Conservation (phyloP, 2,888 invertebrate genomes). For the Rhagonycha fulva region DNA sequence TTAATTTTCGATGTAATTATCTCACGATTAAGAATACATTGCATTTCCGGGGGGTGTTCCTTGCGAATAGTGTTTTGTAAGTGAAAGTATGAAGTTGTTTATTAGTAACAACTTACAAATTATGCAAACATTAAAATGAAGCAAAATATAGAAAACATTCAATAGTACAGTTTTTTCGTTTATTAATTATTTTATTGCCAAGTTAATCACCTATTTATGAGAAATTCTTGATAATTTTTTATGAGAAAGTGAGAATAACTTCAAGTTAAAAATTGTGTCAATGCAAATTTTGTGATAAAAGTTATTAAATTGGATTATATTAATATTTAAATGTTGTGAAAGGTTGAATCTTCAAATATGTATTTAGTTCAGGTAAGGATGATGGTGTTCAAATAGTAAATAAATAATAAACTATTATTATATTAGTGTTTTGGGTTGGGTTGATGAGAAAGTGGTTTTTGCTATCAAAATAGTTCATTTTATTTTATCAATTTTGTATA, state of each 20-base stretch:
- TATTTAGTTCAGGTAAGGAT: conserved; percentile 21
- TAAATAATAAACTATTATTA: background rate
- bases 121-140: background rate
- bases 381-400: background rate
- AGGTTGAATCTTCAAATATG: conserved; percentile 6
- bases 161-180: background rate
- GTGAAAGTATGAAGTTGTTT: conserved; percentile 10
- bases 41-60: conserved; percentile 1
- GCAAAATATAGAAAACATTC: background rate
- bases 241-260: background rate
- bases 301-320: background rate
- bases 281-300: background rate
- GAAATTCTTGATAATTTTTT: background rate
- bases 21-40: background rate
- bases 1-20: conserved; percentile 2
- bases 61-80: background rate
- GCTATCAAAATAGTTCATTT: background rate
- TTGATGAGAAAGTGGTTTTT: background rate
- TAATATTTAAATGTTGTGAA: background rate
- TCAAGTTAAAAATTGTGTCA: background rate
- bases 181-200: background rate
- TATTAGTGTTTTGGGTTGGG: background rate
- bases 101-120: conserved; percentile 6
- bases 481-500: background rate
- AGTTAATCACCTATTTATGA: background rate